phyloP scores from a whole-genome alignment of 2,797 vertebrate genomes.

The Ceryle rudis region DNA sequence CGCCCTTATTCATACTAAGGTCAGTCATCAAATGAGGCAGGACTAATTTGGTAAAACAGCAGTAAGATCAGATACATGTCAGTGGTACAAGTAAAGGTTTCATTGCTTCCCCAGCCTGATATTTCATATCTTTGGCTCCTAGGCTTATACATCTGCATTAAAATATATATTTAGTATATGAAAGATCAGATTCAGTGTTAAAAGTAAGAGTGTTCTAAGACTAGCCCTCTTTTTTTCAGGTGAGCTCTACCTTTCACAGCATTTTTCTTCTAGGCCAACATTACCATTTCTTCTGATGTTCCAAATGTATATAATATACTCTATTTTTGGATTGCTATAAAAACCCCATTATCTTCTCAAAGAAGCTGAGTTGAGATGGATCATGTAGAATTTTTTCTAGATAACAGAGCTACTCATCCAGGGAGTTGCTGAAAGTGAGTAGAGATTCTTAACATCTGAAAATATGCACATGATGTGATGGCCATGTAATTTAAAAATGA shows the following conservation, averaged over 20 bases:
- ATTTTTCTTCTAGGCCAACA: background rate
- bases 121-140: background rate
- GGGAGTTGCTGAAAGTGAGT: background rate
- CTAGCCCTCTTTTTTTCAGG: background rate
- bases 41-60: background rate
- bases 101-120: background rate
- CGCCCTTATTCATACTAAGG: background rate
- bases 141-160: background rate
- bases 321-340: background rate
- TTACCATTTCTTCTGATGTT: background rate
- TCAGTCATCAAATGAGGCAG: background rate
- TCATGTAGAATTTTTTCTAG: background rate
- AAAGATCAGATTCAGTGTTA: background rate
- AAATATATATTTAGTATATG: background rate
- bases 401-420: background rate
- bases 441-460: background rate
- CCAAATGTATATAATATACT: background rate
- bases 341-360: background rate
- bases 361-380: background rate
- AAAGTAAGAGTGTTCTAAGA: background rate
- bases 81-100: background rate
- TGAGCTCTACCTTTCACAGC: background rate
- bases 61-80: background rate
- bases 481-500: background rate
- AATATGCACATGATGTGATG: fast-evolving